Evolutionary conservation across 2,797 vertebrate genomes (phyloP).

Genomic region (Gymnoscopelus microlampas): DNA sequence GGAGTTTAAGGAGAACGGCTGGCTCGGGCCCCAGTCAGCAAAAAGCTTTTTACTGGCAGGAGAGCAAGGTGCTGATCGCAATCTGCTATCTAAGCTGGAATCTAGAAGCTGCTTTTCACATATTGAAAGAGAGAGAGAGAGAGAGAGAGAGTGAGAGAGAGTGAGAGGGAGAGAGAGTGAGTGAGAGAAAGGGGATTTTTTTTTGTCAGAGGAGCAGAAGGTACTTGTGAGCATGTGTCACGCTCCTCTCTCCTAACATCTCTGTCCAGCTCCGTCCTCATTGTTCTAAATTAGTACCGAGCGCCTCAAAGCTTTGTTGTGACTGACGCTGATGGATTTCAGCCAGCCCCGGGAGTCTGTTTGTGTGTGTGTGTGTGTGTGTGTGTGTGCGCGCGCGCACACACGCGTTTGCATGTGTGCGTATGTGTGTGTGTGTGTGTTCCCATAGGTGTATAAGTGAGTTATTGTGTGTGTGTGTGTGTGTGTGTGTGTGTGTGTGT

Average conservation of each 20-base stretch:
- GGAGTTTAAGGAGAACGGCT: conserved; percentile 56
- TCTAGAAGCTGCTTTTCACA: conserved; percentile 74
- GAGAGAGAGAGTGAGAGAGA: not conserved
- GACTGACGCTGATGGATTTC: conserved; percentile 73
- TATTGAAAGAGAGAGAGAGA: conserved; percentile 53
- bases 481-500: not conserved
- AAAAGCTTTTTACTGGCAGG: conserved; percentile 80
- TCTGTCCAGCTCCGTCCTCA: conserved; percentile 73
- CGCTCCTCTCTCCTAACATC: conserved; percentile 67
- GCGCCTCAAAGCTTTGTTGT: conserved; percentile 79
- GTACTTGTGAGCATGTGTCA: conserved; percentile 67
- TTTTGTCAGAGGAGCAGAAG: conserved; percentile 61
- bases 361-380: conserved; percentile 31
- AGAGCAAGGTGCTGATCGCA: conserved; percentile 73
- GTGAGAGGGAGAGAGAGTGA: not conserved
- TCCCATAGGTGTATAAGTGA: no score
- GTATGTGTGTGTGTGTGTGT: not conserved
- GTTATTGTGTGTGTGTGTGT: conserved; percentile 4
- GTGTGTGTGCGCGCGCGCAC: no score
- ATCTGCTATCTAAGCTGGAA: conserved; percentile 74
- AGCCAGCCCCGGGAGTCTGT: conserved; percentile 37
- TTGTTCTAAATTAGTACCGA: conserved; percentile 90
- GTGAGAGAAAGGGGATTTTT: conserved; percentile 16
- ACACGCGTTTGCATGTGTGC: no score
- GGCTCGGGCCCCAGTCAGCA: conserved; percentile 76